A percentile compares a stretch with the other conserved stretches of the same genome.
Conservation (phyloP, 1,140 invertebrate species). For the Caligus rogercresseyi region DNA sequence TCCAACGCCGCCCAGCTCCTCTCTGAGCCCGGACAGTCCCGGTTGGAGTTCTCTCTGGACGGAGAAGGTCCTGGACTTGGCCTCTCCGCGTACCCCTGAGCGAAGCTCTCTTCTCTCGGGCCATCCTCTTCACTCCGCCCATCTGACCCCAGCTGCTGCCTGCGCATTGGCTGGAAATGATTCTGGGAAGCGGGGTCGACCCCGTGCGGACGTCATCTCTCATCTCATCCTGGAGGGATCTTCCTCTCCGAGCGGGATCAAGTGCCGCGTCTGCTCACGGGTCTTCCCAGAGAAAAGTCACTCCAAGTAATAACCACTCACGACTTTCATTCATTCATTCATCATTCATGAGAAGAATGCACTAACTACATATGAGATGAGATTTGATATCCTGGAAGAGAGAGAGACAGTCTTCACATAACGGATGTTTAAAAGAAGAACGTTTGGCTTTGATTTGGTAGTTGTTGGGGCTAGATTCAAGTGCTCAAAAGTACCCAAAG, state of each 20-base stretch:
- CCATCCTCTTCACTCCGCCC: background rate
- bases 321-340: background rate
- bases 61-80: background rate
- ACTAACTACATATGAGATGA: background rate
- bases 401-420: background rate
- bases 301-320: constrained; percentile 31
- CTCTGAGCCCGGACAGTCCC: background rate
- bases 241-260: constrained; percentile 48
- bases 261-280: constrained; percentile 50
- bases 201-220: constrained; percentile 49
- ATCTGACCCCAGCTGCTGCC: no score
- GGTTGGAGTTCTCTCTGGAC: background rate
- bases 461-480: no score
- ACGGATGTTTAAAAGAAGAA: no score
- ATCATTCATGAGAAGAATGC: background rate
- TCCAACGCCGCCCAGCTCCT: background rate
- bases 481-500: no score
- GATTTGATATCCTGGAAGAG: background rate
- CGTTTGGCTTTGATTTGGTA: no score
- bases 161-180: background rate
- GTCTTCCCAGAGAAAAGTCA: constrained; percentile 61
- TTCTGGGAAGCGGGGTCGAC: constrained; percentile 39
- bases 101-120: background rate
- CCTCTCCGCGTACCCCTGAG: background rate
- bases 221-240: constrained; percentile 51